Conservation (phyloP, 2,113 vertebrate species). For the Hippotragus niger region DNA sequence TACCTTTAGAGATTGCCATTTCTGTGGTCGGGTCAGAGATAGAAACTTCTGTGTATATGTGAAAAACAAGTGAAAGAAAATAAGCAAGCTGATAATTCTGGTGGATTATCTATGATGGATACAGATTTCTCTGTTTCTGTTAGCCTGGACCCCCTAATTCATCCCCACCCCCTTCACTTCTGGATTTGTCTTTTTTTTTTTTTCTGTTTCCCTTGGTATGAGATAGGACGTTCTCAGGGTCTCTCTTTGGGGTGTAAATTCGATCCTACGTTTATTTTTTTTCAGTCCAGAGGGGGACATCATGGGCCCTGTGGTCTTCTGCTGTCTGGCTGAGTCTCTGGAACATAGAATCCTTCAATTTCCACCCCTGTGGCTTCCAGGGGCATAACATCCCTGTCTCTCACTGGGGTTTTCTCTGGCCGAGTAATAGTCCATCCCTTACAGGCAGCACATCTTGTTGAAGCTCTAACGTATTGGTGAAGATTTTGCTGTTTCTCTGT, state of each 20-base stretch:
- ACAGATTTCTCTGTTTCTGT: background rate
- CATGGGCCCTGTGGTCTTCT: background rate
- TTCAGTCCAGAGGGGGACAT: background rate
- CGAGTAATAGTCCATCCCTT: background rate
- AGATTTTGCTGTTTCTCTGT: background rate
- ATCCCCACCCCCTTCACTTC: background rate
- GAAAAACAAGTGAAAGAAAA: background rate
- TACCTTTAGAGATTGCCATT: background rate
- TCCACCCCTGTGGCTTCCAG: background rate
- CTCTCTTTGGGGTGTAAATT: background rate
- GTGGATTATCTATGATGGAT: background rate
- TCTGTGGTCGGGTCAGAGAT: background rate
- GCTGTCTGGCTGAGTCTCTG: background rate
- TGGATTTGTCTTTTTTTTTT: background rate
- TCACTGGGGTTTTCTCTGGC: background rate
- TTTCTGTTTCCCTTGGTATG: background rate
- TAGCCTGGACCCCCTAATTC: background rate
- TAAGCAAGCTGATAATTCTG: background rate
- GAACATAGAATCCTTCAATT: background rate
- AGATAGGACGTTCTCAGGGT: background rate
- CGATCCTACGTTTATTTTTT: background rate
- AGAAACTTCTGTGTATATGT: background rate
- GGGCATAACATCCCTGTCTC: background rate
- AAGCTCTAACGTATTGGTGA: rapidly evolving
- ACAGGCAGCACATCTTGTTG: background rate